Conservation (phyloP, 2,797 vertebrate genomes). For the Tachyglossus aculeatus region DNA sequence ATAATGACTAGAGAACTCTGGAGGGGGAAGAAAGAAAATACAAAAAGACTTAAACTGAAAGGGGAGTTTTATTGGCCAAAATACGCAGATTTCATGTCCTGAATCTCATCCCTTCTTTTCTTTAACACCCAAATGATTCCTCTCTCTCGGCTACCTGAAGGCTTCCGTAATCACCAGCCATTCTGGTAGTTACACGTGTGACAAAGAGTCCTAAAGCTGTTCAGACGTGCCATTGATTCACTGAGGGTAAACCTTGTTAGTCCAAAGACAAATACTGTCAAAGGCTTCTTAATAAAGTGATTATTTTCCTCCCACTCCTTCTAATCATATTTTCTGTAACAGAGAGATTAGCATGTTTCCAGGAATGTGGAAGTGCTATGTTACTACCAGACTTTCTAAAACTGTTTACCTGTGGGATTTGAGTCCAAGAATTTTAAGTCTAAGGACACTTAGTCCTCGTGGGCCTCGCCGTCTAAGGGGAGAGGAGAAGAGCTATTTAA, state of each 20-base stretch:
- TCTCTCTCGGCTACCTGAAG: background rate
- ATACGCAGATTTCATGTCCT: background rate
- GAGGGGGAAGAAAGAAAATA: constrained; percentile 10
- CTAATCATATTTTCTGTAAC: background rate
- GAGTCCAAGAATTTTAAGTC: constrained; percentile 8
- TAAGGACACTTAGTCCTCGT: too few species aligned
- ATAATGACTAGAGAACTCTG: constrained; percentile 37
- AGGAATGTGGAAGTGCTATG: background rate
- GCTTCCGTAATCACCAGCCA: constrained; percentile 17
- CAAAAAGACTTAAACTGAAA: constrained; percentile 13
- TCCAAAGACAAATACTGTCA: background rate
- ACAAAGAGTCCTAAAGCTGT: background rate
- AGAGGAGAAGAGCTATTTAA: too few species aligned
- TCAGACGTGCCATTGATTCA: background rate
- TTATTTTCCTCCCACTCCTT: background rate
- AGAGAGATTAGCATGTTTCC: background rate
- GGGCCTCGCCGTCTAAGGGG: too few species aligned
- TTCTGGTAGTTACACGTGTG: background rate
- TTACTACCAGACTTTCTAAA: accelerated
- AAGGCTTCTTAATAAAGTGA: background rate
- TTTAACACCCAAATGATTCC: background rate
- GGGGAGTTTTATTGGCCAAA: background rate
- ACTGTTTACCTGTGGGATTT: background rate
- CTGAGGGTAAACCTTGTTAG: background rate
- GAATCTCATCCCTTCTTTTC: background rate